Percentiles rank a stretch among this genome's conserved stretches.
phyloP scores from a whole-genome alignment of 30 jellyfish, hydroid and myxozoan species.

The Hydra vulgaris region DNA sequence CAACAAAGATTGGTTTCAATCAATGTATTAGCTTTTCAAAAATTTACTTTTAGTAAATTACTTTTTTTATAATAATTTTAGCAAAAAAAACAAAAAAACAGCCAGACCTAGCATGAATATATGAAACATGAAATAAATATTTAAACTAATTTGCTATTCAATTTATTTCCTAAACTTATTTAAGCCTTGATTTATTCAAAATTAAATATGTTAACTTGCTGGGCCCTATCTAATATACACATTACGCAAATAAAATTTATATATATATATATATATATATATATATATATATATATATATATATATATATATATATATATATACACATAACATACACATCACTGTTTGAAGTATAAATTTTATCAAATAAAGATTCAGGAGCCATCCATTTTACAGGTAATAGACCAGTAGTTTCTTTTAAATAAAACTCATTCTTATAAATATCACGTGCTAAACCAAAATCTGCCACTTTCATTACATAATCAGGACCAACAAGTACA shows the following conservation, averaged over 20 bases:
- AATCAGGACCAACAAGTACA: conserved; percentile 82
- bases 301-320: background rate
- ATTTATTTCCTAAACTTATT: too few relatives aligned
- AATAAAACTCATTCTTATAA: conserved; percentile 69
- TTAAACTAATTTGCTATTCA: too few relatives aligned
- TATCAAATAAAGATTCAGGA: conserved; percentile 80
- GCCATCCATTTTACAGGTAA: conserved; percentile 99
- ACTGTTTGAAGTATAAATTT: conserved; percentile 63
- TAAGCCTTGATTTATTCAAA: too few relatives aligned
- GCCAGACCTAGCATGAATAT: too few relatives aligned
- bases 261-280: background rate
- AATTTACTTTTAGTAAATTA: too few relatives aligned
- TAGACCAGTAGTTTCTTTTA: conserved; percentile 86
- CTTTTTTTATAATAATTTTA: too few relatives aligned
- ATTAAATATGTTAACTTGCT: too few relatives aligned
- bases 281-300: background rate
- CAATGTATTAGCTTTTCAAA: too few relatives aligned
- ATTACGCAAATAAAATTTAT: background rate
- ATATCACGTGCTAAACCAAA: conserved; percentile 96
- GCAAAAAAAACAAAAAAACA: too few relatives aligned
- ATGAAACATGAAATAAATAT: too few relatives aligned
- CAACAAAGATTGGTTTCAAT: too few relatives aligned
- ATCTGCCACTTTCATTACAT: conserved; percentile 80
- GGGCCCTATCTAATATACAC: too few relatives aligned
- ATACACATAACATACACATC: conserved; percentile 59